Evolutionary conservation across 2,113 vertebrate genomes (phyloP), one percentile per base, ranked within the genome.

Genomic region (Ploceus nigricollis): DNA sequence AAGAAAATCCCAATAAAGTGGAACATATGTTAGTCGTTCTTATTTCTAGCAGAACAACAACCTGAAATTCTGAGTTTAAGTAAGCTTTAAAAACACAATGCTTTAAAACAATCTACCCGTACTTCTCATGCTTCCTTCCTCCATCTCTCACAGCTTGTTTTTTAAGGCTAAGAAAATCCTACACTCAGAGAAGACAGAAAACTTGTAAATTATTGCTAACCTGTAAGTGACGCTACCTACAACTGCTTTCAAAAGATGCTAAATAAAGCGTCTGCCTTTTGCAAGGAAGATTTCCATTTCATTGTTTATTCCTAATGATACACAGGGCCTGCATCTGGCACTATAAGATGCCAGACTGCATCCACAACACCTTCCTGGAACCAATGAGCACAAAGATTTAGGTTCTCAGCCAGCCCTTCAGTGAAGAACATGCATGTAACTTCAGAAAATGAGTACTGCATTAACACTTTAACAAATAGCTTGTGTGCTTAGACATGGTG

Each of bases 291-390:
- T 28, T 54, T 92, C 66, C 5, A 51, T n/a, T 90, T 63, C 0
- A 1, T 19, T 77, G 15, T 33, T 85, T 65, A 48, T 56, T 31
- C 18, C 39, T 63, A 45, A 47, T 5, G 16, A 75, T 25, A 53
- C 15, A 44, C 0, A 19, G 8, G 15, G 16, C 15, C 27, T 4
- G 2, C 30, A 35, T 48, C n/a, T 33, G 22, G 27, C 3, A 1
- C 30, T 27, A 42, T 9, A 33, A 79, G 42, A 28, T 48, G 33
- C 37, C 47, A 70, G n/a, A 77, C 0, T 75, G 47, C 37, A 64
- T 42, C 28, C 54, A 77, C 31, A 53, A 11, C 13, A 45, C 12
- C n/a, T 57, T 33, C 37, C 50, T 73, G 33, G 21, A 66, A 57
- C 30, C 58, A 45, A 20, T 33, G 25, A 51, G 28, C 11, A 65